Evolutionary conservation across 2,113 vertebrate genomes (phyloP), one percentile per base, ranked within the genome.

Genomic region (Halcyon senegalensis): DNA sequence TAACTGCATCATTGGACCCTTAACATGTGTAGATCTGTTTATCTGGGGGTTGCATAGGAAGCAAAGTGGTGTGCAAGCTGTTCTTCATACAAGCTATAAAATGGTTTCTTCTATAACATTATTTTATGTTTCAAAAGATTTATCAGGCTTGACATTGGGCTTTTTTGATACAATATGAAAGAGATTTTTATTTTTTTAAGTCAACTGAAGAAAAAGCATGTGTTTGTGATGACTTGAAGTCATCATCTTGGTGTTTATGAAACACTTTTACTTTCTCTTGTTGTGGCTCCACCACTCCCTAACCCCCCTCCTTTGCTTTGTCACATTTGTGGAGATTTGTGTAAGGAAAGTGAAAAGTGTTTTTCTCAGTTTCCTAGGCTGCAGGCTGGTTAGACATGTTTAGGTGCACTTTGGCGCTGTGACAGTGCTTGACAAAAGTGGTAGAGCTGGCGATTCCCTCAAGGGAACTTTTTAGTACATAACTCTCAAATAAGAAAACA

Each of bases 301-400:
- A 17, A 8, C 30, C 7, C n/a, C 67, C 6, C 27, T 24, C 19
- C 21, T 85, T 89, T 90, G 62, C 63, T 92, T 94, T 94, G 84
- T 94, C 86, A 95, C 67, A 81, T 88, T 59, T 84, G 60, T 84
- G 64, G 55, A 70, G 74, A 84, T 80, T 74, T 80, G 39, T 64
- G 63, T 62, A 82, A 76, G 20, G 16, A 31, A 89, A 74, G 59
- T 55, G 70, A 76, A 94, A 97, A 96, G 88, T 58, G 43, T 16
- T 33, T 93, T 95, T 97, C 93, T 95, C 90, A 23, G 92, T 97
- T 97, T 95, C 77, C 55, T 62, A 82, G 59, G 41, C 83, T 96
- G 91, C 69, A 68, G 81, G 95, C 87, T 96, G 84, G 89, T 90
- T 74, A 96, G 94, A 96, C 58, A 77, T 33, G 37, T 81, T 35